phyloP scores from a whole-genome alignment of 2,888 invertebrate genomes.

The Pheosia gnoma region DNA sequence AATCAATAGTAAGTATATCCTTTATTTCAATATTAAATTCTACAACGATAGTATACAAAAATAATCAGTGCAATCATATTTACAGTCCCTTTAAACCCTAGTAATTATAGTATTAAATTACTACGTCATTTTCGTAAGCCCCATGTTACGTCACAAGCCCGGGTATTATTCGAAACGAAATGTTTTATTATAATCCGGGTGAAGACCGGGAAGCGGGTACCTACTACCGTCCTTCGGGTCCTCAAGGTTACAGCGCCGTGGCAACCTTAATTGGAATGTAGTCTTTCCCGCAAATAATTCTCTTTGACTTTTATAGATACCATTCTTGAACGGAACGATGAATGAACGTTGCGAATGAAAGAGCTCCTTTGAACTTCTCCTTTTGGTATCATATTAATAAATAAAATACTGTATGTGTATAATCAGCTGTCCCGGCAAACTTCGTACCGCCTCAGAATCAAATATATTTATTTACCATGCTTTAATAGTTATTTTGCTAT shows the following conservation, averaged over 20 bases:
- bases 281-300: conserved; percentile 24
- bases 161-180: conserved; percentile 43
- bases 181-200: conserved; percentile 46
- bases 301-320: conserved; percentile 31
- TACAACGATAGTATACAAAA: no score
- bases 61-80: no score
- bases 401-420: no score
- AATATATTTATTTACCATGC: no score
- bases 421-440: no score
- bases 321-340: conserved; percentile 12
- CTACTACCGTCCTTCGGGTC: conserved; percentile 11
- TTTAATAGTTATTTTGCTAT: no score
- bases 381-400: no score
- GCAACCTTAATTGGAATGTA: conserved; percentile 34
- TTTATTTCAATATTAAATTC: no score
- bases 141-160: conserved; percentile 35
- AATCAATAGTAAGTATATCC: no score
- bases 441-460: no score
- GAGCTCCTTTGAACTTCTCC: no score
- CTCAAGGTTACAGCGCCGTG: conserved; percentile 25
- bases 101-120: conserved; percentile 6
- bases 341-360: neutral
- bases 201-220: conserved; percentile 28
- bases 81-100: neutral
- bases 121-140: conserved; percentile 23